Conservation (phyloP, 2,113 vertebrate species). For the Gymnogyps californianus region DNA sequence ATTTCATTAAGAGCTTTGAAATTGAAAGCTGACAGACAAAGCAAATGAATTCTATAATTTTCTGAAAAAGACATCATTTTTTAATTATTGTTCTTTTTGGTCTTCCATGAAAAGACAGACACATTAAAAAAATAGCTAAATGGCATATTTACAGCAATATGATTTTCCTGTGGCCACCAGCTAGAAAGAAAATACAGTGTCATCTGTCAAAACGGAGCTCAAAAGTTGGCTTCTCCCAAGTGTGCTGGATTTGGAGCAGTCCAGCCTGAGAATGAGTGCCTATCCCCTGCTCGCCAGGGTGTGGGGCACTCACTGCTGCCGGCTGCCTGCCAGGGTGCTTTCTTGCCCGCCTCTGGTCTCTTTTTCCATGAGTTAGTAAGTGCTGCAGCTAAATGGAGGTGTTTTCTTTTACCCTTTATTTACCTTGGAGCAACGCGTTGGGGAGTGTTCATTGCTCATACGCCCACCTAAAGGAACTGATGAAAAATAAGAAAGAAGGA, state of each 20-base stretch:
- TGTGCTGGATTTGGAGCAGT: background rate
- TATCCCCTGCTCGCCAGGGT: background rate
- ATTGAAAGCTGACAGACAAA: background rate
- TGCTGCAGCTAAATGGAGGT: background rate
- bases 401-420: background rate
- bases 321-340: background rate
- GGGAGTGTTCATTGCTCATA: background rate
- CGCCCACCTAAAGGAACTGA: background rate
- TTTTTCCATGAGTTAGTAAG: background rate
- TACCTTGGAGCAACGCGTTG: rapidly evolving
- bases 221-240: background rate
- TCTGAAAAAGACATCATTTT: background rate
- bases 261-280: background rate
- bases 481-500: background rate
- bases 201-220: background rate
- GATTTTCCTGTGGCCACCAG: background rate
- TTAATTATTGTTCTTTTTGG: background rate
- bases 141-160: background rate
- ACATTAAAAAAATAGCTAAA: background rate
- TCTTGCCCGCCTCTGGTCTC: background rate
- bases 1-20: background rate
- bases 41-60: background rate
- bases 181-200: background rate
- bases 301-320: background rate
- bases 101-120: background rate